Conservation (phyloP, 2,797 vertebrate species). For the Danio kyathit region DNA sequence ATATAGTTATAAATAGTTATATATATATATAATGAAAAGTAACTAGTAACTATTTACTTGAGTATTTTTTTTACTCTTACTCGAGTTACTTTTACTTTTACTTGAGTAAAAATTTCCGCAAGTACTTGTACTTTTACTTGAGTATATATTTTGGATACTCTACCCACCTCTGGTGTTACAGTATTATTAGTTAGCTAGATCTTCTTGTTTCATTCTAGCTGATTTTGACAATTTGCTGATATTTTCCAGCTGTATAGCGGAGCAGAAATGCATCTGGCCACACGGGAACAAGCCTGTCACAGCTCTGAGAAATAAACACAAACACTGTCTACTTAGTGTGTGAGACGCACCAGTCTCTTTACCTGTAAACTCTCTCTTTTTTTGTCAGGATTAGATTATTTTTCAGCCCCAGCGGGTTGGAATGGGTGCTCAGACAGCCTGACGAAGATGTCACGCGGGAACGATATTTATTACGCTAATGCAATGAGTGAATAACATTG, state of each 20-base stretch:
- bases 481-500: slow-evolving; percentile 75
- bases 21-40: too few relatives aligned
- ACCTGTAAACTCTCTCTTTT: slow-evolving; percentile 27
- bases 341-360: slow-evolving; percentile 20
- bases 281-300: slow-evolving; percentile 2
- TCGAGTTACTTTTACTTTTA: too few relatives aligned
- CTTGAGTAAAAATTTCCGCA: too few relatives aligned
- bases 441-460: slow-evolving; percentile 71
- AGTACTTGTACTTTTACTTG: too few relatives aligned
- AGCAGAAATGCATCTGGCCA: not conserved
- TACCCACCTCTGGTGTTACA: too few relatives aligned
- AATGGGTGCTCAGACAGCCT: slow-evolving; percentile 61
- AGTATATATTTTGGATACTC: too few relatives aligned
- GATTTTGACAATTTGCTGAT: not conserved
- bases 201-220: not conserved
- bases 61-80: too few relatives aligned
- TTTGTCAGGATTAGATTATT: slow-evolving; percentile 33
- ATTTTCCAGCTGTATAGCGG: not conserved
- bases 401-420: slow-evolving; percentile 53
- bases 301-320: slow-evolving; percentile 25
- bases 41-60: too few relatives aligned
- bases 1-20: too few relatives aligned
- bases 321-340: not conserved
- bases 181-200: too few relatives aligned
- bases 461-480: slow-evolving; percentile 76